Evolutionary conservation across 2,888 invertebrate species (phyloP).

Genomic region (Rhagonycha lutea): DNA sequence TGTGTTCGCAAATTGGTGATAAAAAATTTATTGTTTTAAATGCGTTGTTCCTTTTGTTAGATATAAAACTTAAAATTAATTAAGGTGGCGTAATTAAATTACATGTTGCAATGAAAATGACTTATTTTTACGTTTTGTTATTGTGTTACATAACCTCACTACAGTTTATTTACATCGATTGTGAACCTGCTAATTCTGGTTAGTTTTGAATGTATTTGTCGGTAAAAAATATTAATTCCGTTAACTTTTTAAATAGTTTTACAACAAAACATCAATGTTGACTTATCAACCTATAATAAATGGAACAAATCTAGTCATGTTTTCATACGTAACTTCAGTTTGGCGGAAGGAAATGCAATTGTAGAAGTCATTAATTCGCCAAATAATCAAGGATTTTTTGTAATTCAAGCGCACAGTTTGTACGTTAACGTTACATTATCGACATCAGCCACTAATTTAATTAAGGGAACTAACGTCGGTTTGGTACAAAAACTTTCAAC

Average conservation of each 20-base stretch:
- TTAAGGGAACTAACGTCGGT: constrained; percentile 68
- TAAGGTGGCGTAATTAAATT: background rate
- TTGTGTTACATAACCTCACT: constrained; percentile 8
- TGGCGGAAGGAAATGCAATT: constrained; percentile 34
- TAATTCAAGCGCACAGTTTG: constrained; percentile 69
- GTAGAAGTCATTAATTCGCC: constrained; percentile 56
- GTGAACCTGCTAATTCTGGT: background rate
- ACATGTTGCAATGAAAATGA: background rate
- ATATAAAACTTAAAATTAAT: background rate
- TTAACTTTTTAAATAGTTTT: constrained; percentile 1
- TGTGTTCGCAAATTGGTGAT: background rate
- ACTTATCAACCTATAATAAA: constrained; percentile 43
- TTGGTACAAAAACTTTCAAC: constrained; percentile 46
- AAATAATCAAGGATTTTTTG: constrained; percentile 58
- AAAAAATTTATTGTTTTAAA: background rate
- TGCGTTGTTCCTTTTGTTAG: background rate
- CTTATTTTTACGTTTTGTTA: background rate
- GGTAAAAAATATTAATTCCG: background rate
- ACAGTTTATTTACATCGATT: background rate
- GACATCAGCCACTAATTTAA: constrained; percentile 49
- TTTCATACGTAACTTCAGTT: constrained; percentile 40
- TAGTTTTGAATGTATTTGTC: background rate
- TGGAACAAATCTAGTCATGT: constrained; percentile 36
- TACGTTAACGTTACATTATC: constrained; percentile 62
- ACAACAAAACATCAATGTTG: constrained; percentile 22